phyloP scores from a whole-genome alignment of 1,140 invertebrate species.

The Varroa destructor region DNA sequence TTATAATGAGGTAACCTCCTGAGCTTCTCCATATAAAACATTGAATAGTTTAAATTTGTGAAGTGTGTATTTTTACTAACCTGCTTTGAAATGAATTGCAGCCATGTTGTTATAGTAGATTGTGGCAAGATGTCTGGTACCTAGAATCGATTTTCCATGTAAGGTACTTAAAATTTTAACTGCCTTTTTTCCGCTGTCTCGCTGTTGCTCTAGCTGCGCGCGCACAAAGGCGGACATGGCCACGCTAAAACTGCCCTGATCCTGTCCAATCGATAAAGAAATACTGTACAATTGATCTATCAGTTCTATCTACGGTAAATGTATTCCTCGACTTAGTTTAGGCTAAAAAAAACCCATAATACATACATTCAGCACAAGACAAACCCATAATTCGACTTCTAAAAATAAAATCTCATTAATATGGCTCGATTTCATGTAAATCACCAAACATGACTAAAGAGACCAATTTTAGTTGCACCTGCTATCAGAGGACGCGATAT shows the following conservation, averaged over 20 bases:
- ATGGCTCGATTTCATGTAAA: no score
- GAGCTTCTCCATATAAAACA: no score
- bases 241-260: background rate
- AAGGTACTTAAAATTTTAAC: conserved; percentile 52
- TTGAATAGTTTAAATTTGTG: no score
- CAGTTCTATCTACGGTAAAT: background rate
- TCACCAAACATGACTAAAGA: no score
- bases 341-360: no score
- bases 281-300: background rate
- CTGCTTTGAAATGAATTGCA: conserved; percentile 67
- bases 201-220: conserved; percentile 55
- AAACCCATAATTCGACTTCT: no score
- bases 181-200: conserved; percentile 54
- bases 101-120: conserved; percentile 79
- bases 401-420: no score
- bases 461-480: no score
- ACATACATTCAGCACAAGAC: no score
- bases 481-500: no score
- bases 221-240: conserved; percentile 47
- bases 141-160: conserved; percentile 40
- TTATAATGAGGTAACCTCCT: no score
- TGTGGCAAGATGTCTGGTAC: conserved; percentile 49
- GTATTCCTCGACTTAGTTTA: background rate
- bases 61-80: conserved; percentile 49
- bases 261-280: background rate